Conservation (phyloP, 2,113 vertebrate species). For the Laticauda colubrina region DNA sequence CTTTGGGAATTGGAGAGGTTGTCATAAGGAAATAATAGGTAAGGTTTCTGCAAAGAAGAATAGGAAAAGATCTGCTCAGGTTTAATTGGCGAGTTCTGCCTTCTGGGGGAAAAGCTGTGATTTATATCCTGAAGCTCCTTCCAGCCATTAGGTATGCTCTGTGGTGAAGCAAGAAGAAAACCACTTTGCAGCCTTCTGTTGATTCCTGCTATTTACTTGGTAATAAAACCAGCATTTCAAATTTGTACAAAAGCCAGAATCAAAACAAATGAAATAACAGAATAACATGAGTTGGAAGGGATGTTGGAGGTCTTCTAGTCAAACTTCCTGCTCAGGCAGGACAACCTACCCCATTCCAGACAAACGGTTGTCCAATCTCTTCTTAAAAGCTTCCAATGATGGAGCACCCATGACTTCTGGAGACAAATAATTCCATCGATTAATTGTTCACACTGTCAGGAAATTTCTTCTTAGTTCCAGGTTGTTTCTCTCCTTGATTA, state of each 20-base stretch:
- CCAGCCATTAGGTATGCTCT: background rate
- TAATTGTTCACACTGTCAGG: background rate
- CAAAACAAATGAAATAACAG: background rate
- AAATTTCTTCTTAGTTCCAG: background rate
- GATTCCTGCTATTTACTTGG: background rate
- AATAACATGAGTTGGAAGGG: background rate
- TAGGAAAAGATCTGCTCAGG: background rate
- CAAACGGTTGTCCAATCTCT: background rate
- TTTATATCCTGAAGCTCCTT: background rate
- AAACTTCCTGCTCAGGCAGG: background rate
- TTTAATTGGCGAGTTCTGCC: background rate
- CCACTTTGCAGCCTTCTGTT: background rate
- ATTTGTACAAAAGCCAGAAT: background rate
- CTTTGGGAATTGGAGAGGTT: conserved; percentile 6
- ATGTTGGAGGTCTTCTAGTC: background rate
- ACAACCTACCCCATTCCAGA: background rate
- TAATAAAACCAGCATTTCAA: background rate
- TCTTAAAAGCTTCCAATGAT: background rate
- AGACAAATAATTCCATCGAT: rapidly evolving
- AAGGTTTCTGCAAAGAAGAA: background rate
- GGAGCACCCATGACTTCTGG: background rate
- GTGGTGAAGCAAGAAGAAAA: background rate
- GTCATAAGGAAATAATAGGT: background rate
- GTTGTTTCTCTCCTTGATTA: background rate
- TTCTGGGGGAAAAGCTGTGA: background rate